phyloP scores from a whole-genome alignment of 2,113 vertebrate species.

The Dryoscopus gambensis region DNA sequence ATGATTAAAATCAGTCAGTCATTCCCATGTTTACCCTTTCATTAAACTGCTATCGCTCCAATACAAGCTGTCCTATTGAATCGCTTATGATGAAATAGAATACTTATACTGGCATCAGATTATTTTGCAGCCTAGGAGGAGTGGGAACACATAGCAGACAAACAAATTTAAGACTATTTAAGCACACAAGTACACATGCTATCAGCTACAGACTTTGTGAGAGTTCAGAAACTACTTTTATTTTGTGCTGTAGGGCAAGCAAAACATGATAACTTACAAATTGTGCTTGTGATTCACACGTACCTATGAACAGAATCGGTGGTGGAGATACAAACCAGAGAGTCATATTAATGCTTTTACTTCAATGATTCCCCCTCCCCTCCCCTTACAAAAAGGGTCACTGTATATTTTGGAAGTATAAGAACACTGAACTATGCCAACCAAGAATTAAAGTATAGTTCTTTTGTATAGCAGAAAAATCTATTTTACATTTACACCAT shows the following conservation, averaged over 20 bases:
- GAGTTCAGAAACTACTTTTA: background rate
- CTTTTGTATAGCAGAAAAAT: background rate
- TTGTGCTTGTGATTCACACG: background rate
- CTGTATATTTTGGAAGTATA: background rate
- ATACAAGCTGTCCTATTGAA: background rate
- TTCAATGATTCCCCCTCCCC: fast-evolving
- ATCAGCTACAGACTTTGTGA: background rate
- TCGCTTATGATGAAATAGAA: background rate
- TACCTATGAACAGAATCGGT: background rate
- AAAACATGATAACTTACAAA: background rate
- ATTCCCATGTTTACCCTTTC: background rate
- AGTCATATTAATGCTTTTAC: background rate
- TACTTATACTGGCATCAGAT: background rate
- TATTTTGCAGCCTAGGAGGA: background rate
- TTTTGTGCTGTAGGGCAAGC: background rate
- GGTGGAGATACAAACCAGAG: background rate
- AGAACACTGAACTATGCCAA: background rate
- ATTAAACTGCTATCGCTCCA: background rate
- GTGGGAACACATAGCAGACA: background rate
- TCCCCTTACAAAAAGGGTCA: background rate
- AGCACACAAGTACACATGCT: background rate
- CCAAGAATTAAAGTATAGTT: background rate
- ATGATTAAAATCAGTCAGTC: background rate
- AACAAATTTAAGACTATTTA: background rate
- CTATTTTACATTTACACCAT: background rate